A percentile compares a stretch with the other conserved stretches of the same genome.
phyloP scores from a whole-genome alignment of 2,888 invertebrate species.

The Escarpia spicata region DNA sequence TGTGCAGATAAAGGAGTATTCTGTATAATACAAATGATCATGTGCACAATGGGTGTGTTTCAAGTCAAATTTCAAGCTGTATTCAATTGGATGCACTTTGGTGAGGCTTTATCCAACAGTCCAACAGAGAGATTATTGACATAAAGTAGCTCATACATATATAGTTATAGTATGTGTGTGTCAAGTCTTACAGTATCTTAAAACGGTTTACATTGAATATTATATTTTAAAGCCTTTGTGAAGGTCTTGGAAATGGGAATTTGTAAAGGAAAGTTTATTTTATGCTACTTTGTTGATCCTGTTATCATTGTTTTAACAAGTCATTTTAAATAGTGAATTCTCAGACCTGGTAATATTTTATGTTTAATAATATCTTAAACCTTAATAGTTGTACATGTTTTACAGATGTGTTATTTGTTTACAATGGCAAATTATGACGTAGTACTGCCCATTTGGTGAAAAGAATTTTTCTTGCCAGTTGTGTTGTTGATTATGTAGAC shows the following conservation, averaged over 20 bases:
- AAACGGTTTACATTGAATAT: too few species aligned
- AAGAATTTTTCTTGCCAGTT: neutral
- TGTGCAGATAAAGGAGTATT: too few species aligned
- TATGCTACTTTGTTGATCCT: too few species aligned
- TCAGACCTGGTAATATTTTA: too few species aligned
- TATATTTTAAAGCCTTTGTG: too few species aligned
- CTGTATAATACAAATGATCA: neutral
- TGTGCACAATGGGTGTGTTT: neutral
- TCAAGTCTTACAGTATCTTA: too few species aligned
- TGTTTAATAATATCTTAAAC: neutral
- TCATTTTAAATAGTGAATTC: too few species aligned
- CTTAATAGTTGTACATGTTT: neutral
- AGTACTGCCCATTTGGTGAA: neutral
- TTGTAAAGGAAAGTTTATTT: too few species aligned
- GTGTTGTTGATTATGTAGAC: neutral
- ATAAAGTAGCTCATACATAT: neutral
- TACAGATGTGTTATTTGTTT: neutral
- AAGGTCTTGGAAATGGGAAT: too few species aligned
- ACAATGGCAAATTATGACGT: neutral
- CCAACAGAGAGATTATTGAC: neutral
- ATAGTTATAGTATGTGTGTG: neutral
- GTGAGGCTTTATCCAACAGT: neutral
- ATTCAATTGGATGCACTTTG: neutral
- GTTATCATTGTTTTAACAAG: too few species aligned
- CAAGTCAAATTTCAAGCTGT: neutral